phyloP scores from a whole-genome alignment of 2,113 vertebrate species.

The Phocoena sinus region DNA sequence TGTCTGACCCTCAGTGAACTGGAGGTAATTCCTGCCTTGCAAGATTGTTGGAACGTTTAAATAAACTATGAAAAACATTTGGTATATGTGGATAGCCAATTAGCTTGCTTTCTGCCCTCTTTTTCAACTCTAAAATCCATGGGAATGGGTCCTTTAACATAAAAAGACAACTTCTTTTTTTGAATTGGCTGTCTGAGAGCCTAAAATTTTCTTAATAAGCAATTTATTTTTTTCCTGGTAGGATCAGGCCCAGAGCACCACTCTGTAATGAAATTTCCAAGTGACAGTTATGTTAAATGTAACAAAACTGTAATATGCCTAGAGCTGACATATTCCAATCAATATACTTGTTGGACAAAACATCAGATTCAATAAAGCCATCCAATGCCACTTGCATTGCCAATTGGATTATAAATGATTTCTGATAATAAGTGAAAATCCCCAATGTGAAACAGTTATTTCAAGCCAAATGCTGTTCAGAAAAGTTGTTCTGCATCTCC shows the following conservation, averaged over 20 bases:
- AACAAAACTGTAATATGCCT: not conserved
- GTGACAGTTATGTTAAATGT: not conserved
- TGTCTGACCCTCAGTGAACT: not conserved
- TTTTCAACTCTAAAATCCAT: not conserved
- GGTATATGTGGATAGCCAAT: not conserved
- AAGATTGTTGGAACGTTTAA: not conserved
- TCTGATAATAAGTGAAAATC: slow-evolving; percentile 41
- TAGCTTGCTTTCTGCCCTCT: not conserved
- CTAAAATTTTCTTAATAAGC: not conserved
- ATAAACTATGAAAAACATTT: not conserved
- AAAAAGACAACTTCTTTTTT: not conserved
- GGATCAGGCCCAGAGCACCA: not conserved
- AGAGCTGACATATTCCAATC: not conserved
- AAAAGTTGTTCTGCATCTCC: not conserved
- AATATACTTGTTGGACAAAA: not conserved
- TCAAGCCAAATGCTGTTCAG: not conserved
- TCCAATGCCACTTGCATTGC: not conserved
- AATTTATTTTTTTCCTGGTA: not conserved
- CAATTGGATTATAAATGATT: not conserved
- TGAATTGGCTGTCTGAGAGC: not conserved
- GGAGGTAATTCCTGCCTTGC: not conserved
- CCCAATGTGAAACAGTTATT: not conserved
- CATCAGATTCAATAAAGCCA: not conserved
- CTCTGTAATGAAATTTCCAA: not conserved
- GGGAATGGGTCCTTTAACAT: not conserved